Evolutionary conservation across 2,797 vertebrate genomes (phyloP), one percentile per base, ranked within the genome.

Genomic region (Coranthus polyacanthus): DNA sequence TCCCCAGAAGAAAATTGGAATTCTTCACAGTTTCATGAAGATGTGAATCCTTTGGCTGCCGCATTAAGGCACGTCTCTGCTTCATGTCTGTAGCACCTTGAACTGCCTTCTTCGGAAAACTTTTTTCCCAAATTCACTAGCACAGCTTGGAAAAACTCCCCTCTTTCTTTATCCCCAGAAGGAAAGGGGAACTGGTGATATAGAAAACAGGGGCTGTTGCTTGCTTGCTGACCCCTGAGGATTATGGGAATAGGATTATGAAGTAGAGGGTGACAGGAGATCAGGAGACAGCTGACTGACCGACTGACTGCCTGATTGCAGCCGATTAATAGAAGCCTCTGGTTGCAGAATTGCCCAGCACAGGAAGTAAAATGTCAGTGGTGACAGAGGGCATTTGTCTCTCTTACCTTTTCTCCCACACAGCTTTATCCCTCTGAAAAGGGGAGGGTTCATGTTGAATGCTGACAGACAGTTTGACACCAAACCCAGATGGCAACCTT

Each of bases 171-270:
- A 0, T 1, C 65, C 50, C 64, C 70, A 54, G 77, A 74, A 71
- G 51, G 75, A 62, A 60, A 57, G n/a, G 9, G 41, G 60, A 58
- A 32, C 47, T 52, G 61, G 46, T 60, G n/a, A 17, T 20, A 24
- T 21, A 45, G 62, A 52, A 62, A 66, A 22, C 8, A 2, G 38
- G 50, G 66, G 41, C 44, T 52, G 61, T 61, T 75, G 66, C 54
- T 61, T 46, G 17, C 13, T 57, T 6, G 2, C 62, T 82, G 81
- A 84, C 77, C 85, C 73, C 69, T 49, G 42, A 57, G 84, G 85
- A 92, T 92, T 90, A 89, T 61, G 56, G 75, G 55, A 90, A 91
- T 78, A 76, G 88, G 88, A 91, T 93, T 92, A 88, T 81, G 44
- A 83, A 68, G 60, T 68, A 62, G 54, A 73, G 75, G 75, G 76